These are phyloP conservation scores for Callorhinus ursinus DNA, from an alignment of 2,113 vertebrate species.

Conservation along the genomic window DNA sequence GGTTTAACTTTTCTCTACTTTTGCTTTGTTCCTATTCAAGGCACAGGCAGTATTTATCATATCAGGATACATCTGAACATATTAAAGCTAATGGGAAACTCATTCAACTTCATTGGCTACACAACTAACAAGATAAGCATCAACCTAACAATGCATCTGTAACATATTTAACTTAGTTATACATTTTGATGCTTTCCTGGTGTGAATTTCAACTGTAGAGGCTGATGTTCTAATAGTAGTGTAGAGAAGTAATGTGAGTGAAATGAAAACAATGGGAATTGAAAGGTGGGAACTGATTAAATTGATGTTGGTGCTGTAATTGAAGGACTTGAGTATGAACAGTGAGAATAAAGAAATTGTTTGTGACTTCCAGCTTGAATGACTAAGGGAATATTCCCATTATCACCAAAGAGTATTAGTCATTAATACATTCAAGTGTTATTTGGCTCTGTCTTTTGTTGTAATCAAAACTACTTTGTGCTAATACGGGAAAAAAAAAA, in stretches of 20 bases:
- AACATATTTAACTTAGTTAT: not conserved
- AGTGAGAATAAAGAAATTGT: not conserved
- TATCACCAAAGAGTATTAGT: not conserved
- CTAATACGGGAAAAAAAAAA: not conserved
- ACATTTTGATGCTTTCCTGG: not conserved
- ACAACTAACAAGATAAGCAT: not conserved
- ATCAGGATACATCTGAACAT: not conserved
- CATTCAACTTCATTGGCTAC: not conserved
- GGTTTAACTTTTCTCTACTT: not conserved
- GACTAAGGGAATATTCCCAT: not conserved
- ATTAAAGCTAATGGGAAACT: not conserved
- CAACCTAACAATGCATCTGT: not conserved
- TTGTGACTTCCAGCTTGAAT: not conserved
- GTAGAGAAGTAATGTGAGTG: not conserved
- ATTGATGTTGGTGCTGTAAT: not conserved
- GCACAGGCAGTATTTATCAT: not conserved
- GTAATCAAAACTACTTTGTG: constrained; percentile 28
- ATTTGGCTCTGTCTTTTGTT: not conserved
- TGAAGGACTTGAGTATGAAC: not conserved
- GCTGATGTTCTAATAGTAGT: not conserved
- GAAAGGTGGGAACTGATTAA: not conserved
- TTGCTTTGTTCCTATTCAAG: not conserved
- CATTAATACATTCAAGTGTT: not conserved
- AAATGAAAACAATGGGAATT: not conserved
- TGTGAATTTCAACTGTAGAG: not conserved